Conservation (phyloP, 64 coral and sea anemone species). For the Catalaphyllia jardinei region DNA sequence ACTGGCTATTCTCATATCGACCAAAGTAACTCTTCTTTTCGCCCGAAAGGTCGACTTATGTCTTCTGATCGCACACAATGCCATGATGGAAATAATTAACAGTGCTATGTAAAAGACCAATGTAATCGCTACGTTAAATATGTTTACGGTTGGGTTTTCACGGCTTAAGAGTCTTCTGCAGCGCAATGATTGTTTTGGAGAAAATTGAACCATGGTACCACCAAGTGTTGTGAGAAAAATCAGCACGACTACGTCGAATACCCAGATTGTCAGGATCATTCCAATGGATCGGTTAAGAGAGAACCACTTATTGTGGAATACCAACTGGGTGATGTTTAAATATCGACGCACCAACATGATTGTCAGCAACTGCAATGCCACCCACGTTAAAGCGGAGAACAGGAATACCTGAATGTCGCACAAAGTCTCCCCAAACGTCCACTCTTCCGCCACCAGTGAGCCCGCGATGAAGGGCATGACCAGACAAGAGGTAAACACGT, state of each 20-base stretch:
- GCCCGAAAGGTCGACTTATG: neutral
- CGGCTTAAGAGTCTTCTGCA: neutral
- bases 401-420: conserved; percentile 26
- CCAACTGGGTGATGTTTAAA: neutral
- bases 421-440: neutral
- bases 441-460: neutral
- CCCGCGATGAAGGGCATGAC: neutral
- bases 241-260: neutral
- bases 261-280: conserved; percentile 18
- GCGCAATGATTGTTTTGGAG: neutral
- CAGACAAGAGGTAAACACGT: neutral
- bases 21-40: neutral
- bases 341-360: neutral
- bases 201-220: neutral
- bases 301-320: conserved; percentile 18
- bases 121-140: neutral
- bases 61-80: neutral
- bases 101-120: neutral
- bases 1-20: neutral
- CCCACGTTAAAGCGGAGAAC: neutral
- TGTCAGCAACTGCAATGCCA: neutral
- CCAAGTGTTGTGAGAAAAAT: neutral
- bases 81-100: neutral
- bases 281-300: neutral
- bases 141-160: neutral